Conservation (phyloP, 2,888 invertebrate genomes). For the Noctua janthina region DNA sequence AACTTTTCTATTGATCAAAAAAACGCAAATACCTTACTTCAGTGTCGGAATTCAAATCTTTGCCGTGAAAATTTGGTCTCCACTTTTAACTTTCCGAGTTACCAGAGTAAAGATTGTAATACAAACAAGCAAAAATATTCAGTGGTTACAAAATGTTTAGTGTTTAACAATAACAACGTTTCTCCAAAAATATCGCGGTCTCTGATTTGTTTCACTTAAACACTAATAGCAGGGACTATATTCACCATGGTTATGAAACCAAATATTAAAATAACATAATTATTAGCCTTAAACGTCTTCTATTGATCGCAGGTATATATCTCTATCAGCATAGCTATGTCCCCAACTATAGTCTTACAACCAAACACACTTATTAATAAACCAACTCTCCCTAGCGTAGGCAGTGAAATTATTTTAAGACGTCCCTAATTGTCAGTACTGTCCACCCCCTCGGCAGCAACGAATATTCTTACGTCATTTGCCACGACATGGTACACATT, state of each 20-base stretch:
- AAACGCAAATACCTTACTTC: neutral
- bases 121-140: constrained; percentile 50
- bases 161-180: constrained; percentile 40
- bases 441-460: constrained; percentile 41
- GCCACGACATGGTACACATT: constrained; percentile 38
- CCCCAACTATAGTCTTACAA: neutral
- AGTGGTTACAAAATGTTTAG: constrained; percentile 32
- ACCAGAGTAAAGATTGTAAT: constrained; percentile 36
- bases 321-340: neutral
- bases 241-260: neutral
- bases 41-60: neutral
- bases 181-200: constrained; percentile 35
- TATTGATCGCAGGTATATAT: neutral
- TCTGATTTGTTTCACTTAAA: constrained; percentile 36
- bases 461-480: constrained; percentile 38
- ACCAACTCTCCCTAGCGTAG: constrained; percentile 48
- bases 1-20: constrained; percentile 1
- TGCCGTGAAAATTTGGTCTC: constrained; percentile 3
- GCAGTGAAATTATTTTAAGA: constrained; percentile 46
- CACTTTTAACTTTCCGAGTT: constrained; percentile 3
- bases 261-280: neutral
- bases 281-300: neutral
- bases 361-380: constrained; percentile 50
- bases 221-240: neutral
- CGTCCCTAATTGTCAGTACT: constrained; percentile 48